Percentiles rank a stretch among this genome's conserved stretches.
phyloP scores from a whole-genome alignment of 2,888 invertebrate species.

The Gasteruption jaculator region DNA sequence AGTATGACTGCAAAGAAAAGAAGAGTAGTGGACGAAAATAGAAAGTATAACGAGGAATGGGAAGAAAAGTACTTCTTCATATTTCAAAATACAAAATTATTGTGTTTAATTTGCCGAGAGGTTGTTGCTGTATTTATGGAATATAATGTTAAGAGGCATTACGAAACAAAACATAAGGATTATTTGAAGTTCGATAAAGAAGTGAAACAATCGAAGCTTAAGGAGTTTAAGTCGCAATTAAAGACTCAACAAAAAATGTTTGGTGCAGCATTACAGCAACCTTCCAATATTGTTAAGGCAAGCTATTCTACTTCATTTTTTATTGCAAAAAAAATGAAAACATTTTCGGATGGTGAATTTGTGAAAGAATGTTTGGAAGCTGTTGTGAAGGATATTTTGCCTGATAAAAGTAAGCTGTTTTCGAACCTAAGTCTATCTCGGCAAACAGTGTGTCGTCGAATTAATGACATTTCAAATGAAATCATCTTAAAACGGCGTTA shows the following conservation, averaged over 20 bases:
- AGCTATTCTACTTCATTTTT: not conserved
- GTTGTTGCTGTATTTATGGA: conserved; percentile 1
- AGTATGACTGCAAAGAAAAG: conserved; percentile 5
- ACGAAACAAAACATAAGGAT: conserved; percentile 4
- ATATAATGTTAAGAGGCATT: conserved; percentile 4
- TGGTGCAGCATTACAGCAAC: conserved; percentile 6
- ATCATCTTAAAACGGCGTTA: not conserved
- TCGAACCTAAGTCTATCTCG: conserved; percentile 2
- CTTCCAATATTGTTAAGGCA: not conserved
- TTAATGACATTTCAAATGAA: conserved; percentile 1
- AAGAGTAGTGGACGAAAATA: conserved; percentile 3
- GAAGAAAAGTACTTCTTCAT: conserved; percentile 2
- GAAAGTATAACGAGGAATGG: conserved; percentile 2
- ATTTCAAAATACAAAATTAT: conserved; percentile 1
- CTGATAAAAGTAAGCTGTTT: conserved; percentile 2
- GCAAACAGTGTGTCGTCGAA: not conserved
- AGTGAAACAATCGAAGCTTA: conserved; percentile 1
- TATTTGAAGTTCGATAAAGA: conserved; percentile 1
- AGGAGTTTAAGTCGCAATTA: conserved; percentile 1
- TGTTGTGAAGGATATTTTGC: not conserved
- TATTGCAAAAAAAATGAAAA: conserved; percentile 7
- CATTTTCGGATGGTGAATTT: conserved; percentile 6
- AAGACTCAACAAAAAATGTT: conserved; percentile 2
- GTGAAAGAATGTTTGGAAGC: conserved; percentile 4
- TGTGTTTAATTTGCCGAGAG: conserved; percentile 6